A percentile compares a stretch with the other conserved stretches of the same genome.
Evolutionary conservation across 2,113 vertebrate genomes (phyloP).

Genomic region (Himantopus leucocephalus): DNA sequence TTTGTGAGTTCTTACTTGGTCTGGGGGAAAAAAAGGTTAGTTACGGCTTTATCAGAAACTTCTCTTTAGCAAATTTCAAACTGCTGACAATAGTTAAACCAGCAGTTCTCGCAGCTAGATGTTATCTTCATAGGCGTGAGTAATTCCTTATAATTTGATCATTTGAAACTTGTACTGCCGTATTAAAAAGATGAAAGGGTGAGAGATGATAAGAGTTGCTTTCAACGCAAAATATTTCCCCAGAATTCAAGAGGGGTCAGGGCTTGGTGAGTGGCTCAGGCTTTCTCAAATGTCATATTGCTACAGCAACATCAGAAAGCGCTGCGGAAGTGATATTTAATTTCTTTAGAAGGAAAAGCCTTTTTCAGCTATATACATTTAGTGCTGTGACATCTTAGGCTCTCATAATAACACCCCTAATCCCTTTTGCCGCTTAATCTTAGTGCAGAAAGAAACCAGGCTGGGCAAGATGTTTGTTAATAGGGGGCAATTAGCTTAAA

Average conservation of each 20-base stretch:
- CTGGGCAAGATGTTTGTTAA: not conserved
- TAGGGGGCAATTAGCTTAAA: not conserved
- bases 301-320: not conserved
- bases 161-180: not conserved
- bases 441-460: not conserved
- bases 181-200: not conserved
- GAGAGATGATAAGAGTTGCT: not conserved
- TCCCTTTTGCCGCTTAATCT: conserved; percentile 1
- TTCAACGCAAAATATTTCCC: not conserved
- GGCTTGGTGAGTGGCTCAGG: not conserved
- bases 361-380: not conserved
- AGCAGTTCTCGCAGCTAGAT: not conserved
- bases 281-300: conserved; percentile 22
- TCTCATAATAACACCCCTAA: not conserved
- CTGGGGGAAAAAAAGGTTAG: not conserved
- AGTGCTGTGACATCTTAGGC: not conserved
- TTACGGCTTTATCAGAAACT: not conserved
- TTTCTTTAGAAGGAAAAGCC: not conserved
- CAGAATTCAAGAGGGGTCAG: not conserved
- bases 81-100: not conserved
- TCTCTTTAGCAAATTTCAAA: not conserved
- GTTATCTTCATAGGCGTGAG: not conserved
- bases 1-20: not conserved
- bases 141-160: not conserved
- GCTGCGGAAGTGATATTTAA: not conserved